Base-by-base conservation (phyloP, 2,888 invertebrate species). In the Acleris emargana region DNA sequence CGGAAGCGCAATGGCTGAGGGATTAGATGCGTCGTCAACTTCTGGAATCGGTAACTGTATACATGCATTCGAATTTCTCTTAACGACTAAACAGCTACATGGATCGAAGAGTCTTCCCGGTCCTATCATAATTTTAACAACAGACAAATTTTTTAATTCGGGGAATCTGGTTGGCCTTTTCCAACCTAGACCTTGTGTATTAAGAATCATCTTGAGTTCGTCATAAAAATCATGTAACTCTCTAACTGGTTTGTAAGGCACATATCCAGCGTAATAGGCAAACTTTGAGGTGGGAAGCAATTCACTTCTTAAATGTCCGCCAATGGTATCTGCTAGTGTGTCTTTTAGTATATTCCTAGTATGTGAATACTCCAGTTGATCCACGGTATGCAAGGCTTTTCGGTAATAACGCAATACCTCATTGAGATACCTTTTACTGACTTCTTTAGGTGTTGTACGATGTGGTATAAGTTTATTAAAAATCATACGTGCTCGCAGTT, bases 121-220 rank as follows among this genome's bases (percentile, higher is more conserved):
- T 0, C 84, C 86, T 64, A 91, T 80, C 3, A 79, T 68, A 59
- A 91, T 81, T 76, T 88, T 91, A 22, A 82, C 79, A 17, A 92
- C 91, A 1, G 86, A 87, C 52, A 92, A 73, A 71, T 91, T 89
- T 4, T 85, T 73, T 86, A 83, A 85, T 50, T 75, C 72, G 2
- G 84, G 85, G 6, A 80, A 57, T 42, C 74, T 77, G 16, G 73
- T 71, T 0, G 90, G 86, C 49, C 52, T 73, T 64, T 72, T 80
- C 91, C 91, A 92, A 16, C 91, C 91, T 50, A 82, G 66, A 3
- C 91, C 91, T 75, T 84, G 84, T 0, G 91, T 89, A 59, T 92
- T 92, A 54, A 92, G 72, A 55, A 69, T 69, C 1, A 61, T 47
- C 72, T 89, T 89, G 49, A 88, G 72, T 13, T 76, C 74, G 1